Percentiles rank a stretch among this genome's conserved stretches.
Evolutionary conservation across 1,140 invertebrate species (phyloP).

Genomic region (Aphelinus atriplicis): DNA sequence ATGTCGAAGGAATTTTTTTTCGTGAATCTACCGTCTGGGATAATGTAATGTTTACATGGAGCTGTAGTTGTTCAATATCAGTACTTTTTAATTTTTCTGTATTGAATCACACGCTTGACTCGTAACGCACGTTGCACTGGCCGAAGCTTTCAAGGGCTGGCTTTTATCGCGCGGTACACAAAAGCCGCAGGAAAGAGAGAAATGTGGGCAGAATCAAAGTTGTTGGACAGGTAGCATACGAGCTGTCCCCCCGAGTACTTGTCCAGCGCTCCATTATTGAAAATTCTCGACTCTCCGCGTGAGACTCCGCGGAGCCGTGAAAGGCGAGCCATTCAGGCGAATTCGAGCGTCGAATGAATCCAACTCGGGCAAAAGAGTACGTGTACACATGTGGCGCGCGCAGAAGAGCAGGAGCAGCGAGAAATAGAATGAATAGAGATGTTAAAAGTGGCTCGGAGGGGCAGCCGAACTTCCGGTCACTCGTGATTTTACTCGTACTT

Average conservation of each 20-base stretch:
- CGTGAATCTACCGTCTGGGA: too few relatives aligned
- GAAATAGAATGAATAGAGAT: constrained; percentile 35
- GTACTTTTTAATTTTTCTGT: too few relatives aligned
- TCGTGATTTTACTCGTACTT: constrained; percentile 52
- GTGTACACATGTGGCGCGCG: constrained; percentile 13
- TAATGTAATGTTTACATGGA: too few relatives aligned
- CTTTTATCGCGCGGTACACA: background rate
- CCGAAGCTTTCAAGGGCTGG: too few relatives aligned
- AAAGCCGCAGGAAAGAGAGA: background rate
- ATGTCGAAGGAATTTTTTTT: too few relatives aligned
- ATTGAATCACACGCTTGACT: too few relatives aligned
- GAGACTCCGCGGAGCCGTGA: background rate
- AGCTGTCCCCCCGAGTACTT: background rate
- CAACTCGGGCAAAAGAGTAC: background rate
- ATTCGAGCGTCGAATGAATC: constrained; percentile 38
- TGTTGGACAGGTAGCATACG: constrained; percentile 12
- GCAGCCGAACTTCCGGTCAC: constrained; percentile 54
- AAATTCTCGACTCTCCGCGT: background rate
- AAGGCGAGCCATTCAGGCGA: constrained; percentile 30
- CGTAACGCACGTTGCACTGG: too few relatives aligned
- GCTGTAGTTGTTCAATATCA: too few relatives aligned
- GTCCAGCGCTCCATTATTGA: background rate
- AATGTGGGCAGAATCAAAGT: background rate
- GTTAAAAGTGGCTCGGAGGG: constrained; percentile 31
- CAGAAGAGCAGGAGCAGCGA: constrained; percentile 23